Conservation (phyloP, 2,113 vertebrate genomes). For the Pterocles burchelli region DNA sequence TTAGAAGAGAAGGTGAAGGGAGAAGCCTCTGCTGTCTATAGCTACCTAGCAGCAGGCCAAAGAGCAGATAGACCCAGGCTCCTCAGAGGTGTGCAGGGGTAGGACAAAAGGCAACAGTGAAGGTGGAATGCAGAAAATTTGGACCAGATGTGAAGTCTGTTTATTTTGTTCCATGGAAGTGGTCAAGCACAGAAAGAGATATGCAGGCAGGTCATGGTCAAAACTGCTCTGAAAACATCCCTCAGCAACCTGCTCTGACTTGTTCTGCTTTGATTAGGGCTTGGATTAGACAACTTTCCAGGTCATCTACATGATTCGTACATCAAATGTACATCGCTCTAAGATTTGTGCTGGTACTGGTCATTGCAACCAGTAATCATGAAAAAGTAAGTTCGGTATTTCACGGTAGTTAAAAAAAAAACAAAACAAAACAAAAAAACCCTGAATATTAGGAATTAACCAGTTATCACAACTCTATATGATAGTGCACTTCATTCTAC, state of each 20-base stretch:
- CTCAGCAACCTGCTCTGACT: background rate
- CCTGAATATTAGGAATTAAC: background rate
- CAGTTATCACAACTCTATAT: background rate
- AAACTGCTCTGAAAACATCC: background rate
- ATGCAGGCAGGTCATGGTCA: background rate
- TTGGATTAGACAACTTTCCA: background rate
- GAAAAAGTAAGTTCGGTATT: background rate
- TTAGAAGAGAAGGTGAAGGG: background rate
- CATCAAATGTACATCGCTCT: background rate
- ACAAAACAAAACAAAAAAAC: background rate
- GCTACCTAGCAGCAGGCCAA: rapidly evolving
- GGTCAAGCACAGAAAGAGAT: background rate
- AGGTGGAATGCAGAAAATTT: background rate
- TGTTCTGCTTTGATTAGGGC: background rate
- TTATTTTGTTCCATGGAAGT: background rate
- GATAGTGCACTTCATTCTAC: background rate
- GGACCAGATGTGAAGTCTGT: background rate
- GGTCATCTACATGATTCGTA: background rate
- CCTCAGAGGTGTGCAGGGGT: background rate
- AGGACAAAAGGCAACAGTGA: background rate
- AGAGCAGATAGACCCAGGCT: background rate
- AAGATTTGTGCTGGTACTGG: background rate
- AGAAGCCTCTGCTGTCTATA: background rate
- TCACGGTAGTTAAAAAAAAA: background rate
- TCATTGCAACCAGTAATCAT: background rate